These are phyloP conservation scores for Myoxocephalus aenaeus DNA, from an alignment of 2,797 vertebrate genomes.

Conservation along the genomic window DNA sequence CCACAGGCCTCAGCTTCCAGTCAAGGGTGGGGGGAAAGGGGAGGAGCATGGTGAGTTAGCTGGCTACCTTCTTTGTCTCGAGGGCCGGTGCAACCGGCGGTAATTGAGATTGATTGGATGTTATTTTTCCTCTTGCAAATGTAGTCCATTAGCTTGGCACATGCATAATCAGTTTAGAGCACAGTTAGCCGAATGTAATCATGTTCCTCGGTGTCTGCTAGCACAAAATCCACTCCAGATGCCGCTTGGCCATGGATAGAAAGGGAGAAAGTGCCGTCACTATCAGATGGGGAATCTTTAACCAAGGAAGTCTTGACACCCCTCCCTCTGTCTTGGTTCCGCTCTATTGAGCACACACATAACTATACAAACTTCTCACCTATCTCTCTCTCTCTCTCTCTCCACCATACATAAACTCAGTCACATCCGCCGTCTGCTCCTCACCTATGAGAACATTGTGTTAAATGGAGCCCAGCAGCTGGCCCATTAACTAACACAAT, in stretches of 20 bases:
- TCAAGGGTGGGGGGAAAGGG: conserved; percentile 81
- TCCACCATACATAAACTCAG: conserved; percentile 25
- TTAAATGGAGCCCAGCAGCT: conserved; percentile 56
- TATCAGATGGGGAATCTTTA: conserved; percentile 82
- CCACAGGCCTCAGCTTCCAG: conserved; percentile 80
- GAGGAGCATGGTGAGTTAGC: conserved; percentile 82
- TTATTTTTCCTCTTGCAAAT: conserved; percentile 99
- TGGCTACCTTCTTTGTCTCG: conserved; percentile 90
- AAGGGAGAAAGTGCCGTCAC: conserved; percentile 87
- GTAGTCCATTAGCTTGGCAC: conserved; percentile 99
- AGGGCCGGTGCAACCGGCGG: conserved; percentile 90
- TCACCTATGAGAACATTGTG: conserved; percentile 43
- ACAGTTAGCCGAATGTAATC: conserved; percentile 99
- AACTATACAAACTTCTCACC: conserved; percentile 64
- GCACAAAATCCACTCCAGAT: conserved; percentile 99
- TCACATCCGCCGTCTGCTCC: conserved; percentile 27
- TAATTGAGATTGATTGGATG: conserved; percentile 99
- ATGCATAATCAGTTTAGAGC: conserved; percentile 99
- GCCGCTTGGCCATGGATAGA: conserved; percentile 89
- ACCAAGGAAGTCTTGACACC: conserved; percentile 74
- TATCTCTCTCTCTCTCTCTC: conserved; percentile 33
- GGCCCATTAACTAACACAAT: conserved; percentile 60
- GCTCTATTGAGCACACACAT: conserved; percentile 73
- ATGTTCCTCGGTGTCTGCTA: conserved; percentile 99
- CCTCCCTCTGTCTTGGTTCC: conserved; percentile 67